Conservation (phyloP, 2,888 invertebrate genomes). For the Xestia ashworthii region DNA sequence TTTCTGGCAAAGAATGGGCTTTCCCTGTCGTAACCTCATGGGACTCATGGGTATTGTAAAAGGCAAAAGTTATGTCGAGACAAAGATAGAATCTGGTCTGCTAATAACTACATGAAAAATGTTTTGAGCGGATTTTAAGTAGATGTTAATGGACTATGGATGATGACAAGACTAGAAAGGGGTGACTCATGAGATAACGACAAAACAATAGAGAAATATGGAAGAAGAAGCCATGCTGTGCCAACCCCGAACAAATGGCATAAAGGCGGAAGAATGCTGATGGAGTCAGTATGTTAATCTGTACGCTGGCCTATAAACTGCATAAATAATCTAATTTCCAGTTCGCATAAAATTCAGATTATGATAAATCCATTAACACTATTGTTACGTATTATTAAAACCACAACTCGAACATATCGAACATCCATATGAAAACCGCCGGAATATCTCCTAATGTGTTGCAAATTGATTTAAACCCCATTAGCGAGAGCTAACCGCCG, state of each 20-base stretch:
- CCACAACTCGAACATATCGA: neutral
- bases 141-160: neutral
- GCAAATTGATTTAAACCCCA: conserved; percentile 66
- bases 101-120: neutral
- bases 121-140: neutral
- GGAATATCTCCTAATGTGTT: conserved; percentile 39
- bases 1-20: conserved; percentile 7
- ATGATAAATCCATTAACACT: neutral
- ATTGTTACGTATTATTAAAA: conserved; percentile 7
- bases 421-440: neutral
- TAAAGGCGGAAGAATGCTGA: neutral
- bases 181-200: neutral
- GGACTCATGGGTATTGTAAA: conserved; percentile 1
- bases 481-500: conserved; percentile 36
- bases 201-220: neutral
- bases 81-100: neutral
- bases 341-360: neutral
- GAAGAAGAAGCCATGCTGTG: neutral
- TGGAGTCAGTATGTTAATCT: neutral
- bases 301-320: neutral
- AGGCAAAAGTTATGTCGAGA: neutral
- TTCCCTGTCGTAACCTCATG: neutral
- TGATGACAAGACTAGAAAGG: neutral
- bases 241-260: neutral
- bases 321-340: neutral